Percentiles rank a stretch among this genome's conserved stretches.
Conservation (phyloP, 2,888 invertebrate genomes). For the Tuberolachnus salignus region DNA sequence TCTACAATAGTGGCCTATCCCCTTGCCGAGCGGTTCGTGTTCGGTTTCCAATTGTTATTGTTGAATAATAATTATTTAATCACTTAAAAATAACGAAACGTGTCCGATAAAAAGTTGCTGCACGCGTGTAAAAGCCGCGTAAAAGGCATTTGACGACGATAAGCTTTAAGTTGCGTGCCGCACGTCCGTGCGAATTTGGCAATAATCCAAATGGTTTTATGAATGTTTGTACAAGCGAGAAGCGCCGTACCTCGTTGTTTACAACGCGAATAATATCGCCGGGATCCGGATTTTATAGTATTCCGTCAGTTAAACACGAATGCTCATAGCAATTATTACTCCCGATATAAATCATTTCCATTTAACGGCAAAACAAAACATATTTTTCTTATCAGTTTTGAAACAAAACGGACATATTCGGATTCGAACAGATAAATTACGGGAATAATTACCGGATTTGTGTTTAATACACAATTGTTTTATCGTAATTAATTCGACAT, state of each 20-base stretch:
- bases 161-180: not conserved
- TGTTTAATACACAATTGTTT: too few species aligned
- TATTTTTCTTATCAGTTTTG: too few species aligned
- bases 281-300: conserved; percentile 8
- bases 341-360: too few species aligned
- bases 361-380: too few species aligned
- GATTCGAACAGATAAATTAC: too few species aligned
- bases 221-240: conserved; percentile 28
- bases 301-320: not conserved
- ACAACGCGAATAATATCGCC: conserved; percentile 31
- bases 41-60: too few species aligned
- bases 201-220: conserved; percentile 35
- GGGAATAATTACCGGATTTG: too few species aligned
- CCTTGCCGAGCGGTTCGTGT: too few species aligned
- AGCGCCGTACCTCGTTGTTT: conserved; percentile 23
- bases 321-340: not conserved
- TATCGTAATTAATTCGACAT: too few species aligned
- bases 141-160: conserved; percentile 39
- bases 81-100: not conserved
- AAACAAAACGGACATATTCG: too few species aligned
- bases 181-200: conserved; percentile 26
- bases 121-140: conserved; percentile 14
- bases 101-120: not conserved
- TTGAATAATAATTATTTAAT: conserved; percentile 13
- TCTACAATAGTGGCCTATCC: too few species aligned